phyloP scores from a whole-genome alignment of 2,888 invertebrate species.

The Leptura quadrifasciata region DNA sequence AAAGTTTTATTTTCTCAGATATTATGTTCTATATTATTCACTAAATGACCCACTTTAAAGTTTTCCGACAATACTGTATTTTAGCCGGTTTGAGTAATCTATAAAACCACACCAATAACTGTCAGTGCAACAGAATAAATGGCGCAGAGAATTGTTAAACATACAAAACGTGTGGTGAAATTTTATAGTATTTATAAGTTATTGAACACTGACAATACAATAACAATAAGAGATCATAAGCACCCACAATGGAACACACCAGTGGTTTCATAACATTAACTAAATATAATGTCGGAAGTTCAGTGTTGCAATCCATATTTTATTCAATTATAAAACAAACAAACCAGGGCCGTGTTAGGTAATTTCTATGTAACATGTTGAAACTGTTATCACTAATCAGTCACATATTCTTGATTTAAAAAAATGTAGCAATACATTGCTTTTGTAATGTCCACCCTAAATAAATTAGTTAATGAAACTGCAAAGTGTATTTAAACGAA shows the following conservation, averaged over 20 bases:
- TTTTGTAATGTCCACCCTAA: no score
- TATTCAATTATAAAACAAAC: conserved; percentile 36
- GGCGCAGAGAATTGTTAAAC: conserved; percentile 19
- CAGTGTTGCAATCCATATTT: conserved; percentile 45
- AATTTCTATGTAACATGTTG: not conserved
- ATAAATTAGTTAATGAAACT: no score
- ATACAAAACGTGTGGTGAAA: conserved; percentile 39
- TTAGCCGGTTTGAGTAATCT: conserved; percentile 27
- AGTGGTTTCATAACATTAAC: conserved; percentile 37
- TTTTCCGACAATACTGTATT: conserved; percentile 14
- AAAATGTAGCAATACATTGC: no score
- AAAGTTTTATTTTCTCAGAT: no score
- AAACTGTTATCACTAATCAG: no score
- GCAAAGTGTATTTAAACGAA: no score
- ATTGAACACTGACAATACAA: conserved; percentile 34
- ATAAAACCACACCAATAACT: conserved; percentile 26
- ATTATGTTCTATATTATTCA: not conserved
- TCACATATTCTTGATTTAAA: no score
- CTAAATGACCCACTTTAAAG: conserved; percentile 16
- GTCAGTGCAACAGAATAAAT: conserved; percentile 26
- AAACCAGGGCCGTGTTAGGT: conserved; percentile 34
- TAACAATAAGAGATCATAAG: conserved; percentile 46
- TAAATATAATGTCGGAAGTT: conserved; percentile 46
- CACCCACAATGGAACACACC: conserved; percentile 40
- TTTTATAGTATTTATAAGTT: conserved; percentile 44